phyloP scores from a whole-genome alignment of 2,888 invertebrate genomes.

The Melanotus villosus region DNA sequence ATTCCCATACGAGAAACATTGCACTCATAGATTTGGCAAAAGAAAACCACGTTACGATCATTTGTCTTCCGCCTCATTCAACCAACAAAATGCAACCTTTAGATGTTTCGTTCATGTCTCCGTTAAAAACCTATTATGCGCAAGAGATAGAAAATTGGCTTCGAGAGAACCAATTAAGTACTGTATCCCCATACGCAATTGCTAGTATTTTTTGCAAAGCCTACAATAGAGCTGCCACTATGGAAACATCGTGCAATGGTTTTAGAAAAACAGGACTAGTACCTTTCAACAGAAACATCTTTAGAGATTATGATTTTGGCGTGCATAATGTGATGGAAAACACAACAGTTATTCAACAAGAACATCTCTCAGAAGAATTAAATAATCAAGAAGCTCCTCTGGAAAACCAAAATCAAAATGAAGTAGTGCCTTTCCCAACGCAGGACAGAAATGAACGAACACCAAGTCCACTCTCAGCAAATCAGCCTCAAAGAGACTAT shows the following conservation, averaged over 20 bases:
- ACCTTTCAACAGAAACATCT: conserved; percentile 18
- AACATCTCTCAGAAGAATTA: neutral
- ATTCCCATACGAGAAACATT: conserved; percentile 46
- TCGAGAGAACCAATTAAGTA: neutral
- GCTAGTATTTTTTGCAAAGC: neutral
- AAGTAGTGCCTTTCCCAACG: neutral
- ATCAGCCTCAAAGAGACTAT: neutral
- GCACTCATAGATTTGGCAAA: conserved; percentile 51
- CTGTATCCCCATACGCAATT: neutral
- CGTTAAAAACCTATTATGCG: conserved; percentile 44
- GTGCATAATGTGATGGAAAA: neutral
- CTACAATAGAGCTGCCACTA: neutral
- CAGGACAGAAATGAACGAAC: neutral
- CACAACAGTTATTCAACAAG: neutral
- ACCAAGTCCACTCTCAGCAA: neutral
- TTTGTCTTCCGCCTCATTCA: conserved; percentile 59
- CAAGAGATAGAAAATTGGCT: conserved; percentile 1
- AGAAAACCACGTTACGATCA: conserved; percentile 56
- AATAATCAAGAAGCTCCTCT: conserved; percentile 1
- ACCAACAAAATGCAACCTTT: conserved; percentile 53
- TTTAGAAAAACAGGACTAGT: conserved; percentile 33
- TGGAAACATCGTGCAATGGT: conserved; percentile 6
- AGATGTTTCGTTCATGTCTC: conserved; percentile 47
- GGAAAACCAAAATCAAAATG: neutral
- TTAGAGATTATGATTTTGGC: conserved; percentile 15